phyloP scores from a whole-genome alignment of 2,888 invertebrate genomes.

The Germaria angustata region DNA sequence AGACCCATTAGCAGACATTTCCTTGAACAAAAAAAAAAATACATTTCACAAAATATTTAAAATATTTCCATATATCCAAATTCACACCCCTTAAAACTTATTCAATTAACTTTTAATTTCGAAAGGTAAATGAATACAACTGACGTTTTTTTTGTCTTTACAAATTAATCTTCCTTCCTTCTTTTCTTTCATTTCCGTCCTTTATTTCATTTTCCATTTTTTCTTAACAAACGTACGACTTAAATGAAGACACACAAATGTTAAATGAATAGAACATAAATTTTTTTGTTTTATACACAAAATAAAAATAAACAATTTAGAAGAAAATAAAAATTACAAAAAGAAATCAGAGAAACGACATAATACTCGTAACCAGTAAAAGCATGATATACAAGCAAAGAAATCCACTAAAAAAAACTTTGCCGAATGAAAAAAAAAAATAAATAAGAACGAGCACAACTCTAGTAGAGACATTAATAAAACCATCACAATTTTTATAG shows the following conservation, averaged over 20 bases:
- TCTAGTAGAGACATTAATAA: not conserved
- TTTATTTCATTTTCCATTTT: not conserved
- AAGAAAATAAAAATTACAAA: conserved; percentile 6
- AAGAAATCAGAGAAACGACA: conserved; percentile 16
- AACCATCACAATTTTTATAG: not conserved
- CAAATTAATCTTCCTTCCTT: not conserved
- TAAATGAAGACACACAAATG: conserved; percentile 55
- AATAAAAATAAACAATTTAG: conserved; percentile 16
- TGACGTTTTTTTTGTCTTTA: conserved; percentile 10
- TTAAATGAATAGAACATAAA: conserved; percentile 48
- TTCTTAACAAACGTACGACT: conserved; percentile 33
- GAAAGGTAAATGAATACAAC: conserved; percentile 12
- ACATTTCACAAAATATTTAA: too few relatives aligned
- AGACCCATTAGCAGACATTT: too few relatives aligned
- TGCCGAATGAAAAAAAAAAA: not conserved
- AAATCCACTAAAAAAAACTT: not conserved
- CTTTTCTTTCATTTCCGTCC: not conserved
- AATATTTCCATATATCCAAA: too few relatives aligned
- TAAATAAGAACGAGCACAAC: not conserved
- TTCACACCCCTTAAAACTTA: not conserved
- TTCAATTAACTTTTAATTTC: conserved; percentile 10
- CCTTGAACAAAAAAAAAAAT: too few relatives aligned
- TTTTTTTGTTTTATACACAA: not conserved
- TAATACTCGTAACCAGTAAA: not conserved
- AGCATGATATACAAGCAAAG: not conserved